phyloP scores from a whole-genome alignment of 2,797 vertebrate genomes.

The Sphenopsis melanotis region DNA sequence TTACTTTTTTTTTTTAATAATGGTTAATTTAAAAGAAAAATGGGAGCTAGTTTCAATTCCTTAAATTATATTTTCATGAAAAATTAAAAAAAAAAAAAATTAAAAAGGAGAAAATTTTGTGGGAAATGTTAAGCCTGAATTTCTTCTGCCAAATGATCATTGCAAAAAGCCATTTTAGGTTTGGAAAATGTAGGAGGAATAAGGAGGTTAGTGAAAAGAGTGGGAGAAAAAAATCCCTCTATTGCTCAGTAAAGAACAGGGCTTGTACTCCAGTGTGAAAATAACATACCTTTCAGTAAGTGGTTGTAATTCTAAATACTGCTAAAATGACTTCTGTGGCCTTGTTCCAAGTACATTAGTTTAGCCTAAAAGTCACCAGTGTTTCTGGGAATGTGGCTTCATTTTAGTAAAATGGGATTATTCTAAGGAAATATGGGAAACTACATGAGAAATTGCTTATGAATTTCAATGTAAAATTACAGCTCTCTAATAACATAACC shows the following conservation, averaged over 20 bases:
- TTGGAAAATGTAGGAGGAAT: neutral
- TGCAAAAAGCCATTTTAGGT: neutral
- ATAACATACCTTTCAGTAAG: neutral
- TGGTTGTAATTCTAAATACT: neutral
- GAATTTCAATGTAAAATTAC: neutral
- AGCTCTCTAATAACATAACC: neutral
- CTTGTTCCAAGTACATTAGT: neutral
- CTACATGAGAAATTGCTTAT: neutral
- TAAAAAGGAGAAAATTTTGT: neutral
- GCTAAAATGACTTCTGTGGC: neutral
- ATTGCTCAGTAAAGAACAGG: neutral
- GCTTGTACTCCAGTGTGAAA: neutral
- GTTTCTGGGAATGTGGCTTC: neutral
- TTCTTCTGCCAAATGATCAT: neutral
- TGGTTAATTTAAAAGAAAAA: neutral
- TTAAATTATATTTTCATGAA: neutral
- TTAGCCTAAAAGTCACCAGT: neutral
- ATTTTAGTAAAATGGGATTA: constrained; percentile 11
- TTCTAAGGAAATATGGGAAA: neutral
- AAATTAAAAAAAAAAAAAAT: neutral
- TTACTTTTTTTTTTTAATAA: neutral
- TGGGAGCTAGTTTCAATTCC: neutral
- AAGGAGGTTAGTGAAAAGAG: neutral
- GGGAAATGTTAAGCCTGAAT: neutral
- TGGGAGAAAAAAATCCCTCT: neutral